Conservation (phyloP, 2,797 vertebrate species). For the Typhlichthys subterraneus region DNA sequence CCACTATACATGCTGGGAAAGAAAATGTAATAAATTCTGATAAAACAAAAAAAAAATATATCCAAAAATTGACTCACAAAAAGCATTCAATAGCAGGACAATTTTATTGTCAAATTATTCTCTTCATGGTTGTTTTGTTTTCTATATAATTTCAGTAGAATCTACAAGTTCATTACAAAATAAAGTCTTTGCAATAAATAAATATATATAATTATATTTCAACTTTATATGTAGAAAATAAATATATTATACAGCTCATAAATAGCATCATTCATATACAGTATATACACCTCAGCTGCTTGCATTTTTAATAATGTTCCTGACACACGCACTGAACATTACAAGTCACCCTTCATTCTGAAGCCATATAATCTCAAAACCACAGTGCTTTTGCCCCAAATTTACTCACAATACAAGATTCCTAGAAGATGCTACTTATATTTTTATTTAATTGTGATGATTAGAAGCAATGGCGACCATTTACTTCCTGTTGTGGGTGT, state of each 20-base stretch:
- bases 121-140: slow-evolving; percentile 69
- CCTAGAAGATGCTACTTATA: slow-evolving; percentile 27
- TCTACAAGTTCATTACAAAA: slow-evolving; percentile 99
- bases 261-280: slow-evolving; percentile 94
- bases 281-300: slow-evolving; percentile 86
- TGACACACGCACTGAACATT: slow-evolving; percentile 78
- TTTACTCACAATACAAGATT: slow-evolving; percentile 37
- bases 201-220: slow-evolving; percentile 98
- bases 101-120: slow-evolving; percentile 94
- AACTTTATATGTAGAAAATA: slow-evolving; percentile 98
- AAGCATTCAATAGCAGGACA: slow-evolving; percentile 81
- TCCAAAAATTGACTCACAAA: slow-evolving; percentile 72
- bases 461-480: slow-evolving; percentile 34
- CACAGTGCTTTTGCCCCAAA: slow-evolving; percentile 57
- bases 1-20: too few species aligned
- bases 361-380: slow-evolving; percentile 57
- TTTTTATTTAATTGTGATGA: slow-evolving; percentile 40
- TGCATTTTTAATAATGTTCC: slow-evolving; percentile 86
- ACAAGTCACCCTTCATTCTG: slow-evolving; percentile 75
- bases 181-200: slow-evolving; percentile 99
- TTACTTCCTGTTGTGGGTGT: slow-evolving; percentile 31
- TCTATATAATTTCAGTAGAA: slow-evolving; percentile 90
- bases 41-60: slow-evolving; percentile 10
- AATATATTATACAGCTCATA: slow-evolving; percentile 99
- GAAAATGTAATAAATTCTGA: too few species aligned